Base-by-base conservation (phyloP, 2,113 vertebrate species). In the Struthidea cinerea region DNA sequence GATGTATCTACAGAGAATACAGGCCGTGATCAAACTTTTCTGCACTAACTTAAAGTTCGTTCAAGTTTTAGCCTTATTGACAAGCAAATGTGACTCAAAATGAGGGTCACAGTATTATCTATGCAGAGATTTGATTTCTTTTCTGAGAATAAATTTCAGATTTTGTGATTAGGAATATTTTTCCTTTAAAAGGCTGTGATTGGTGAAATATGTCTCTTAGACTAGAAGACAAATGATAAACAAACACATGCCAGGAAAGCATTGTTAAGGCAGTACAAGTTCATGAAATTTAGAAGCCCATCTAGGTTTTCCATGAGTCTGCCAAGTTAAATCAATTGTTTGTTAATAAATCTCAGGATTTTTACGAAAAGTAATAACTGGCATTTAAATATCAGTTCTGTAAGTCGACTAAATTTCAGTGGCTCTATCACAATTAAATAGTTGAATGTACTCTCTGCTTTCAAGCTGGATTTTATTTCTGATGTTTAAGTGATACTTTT, bases 11-110 rank as follows among this genome's bases (percentile, higher is more conserved):
- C 19, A 56, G 59, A 55, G n/a, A 82, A 44, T 5, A 53, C 2
- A 55, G 8, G 13, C 22, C 11, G 17, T 7, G 13, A 59, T 7
- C 20, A 35, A 59, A 52, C 10, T 42, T 70, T 69, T 53, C 42
- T 75, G 22, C 32, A 57, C n/a, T 39, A 30, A 79, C 16, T 59
- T 82, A n/a, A 11, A 41, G 15, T 26, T 87, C 0, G 0, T 60
- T 79, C 49, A 69, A 44, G 16, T 55, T 78, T 84, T 53, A 87
- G 52, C 47, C 23, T 75, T 75, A 20, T 18, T 55, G 33, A 30
- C 1, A 1, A n/a, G 13, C 15, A 85, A 85, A 71, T 0, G 0
- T 56, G 41, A 78, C 47, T 63, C 61, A 78, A 75, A 70, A 56
- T 60, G 27, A 84, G 39, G 28, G 39, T 42, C 21, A 26, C 19